Base-by-base conservation (phyloP, 2,888 invertebrate genomes). In the Strigamia crassipes region DNA sequence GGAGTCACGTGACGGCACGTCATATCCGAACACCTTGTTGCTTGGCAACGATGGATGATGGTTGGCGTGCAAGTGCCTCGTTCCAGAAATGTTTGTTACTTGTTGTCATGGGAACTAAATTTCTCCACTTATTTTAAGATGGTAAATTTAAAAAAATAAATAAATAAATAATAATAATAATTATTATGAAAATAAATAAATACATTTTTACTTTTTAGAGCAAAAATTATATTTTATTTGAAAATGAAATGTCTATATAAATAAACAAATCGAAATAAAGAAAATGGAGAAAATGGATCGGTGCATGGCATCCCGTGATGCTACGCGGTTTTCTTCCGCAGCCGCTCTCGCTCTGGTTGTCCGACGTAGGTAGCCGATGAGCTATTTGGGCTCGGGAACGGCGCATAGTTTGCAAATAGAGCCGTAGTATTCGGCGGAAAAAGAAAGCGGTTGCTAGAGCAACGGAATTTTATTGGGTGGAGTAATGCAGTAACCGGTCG, bases 1-100 rank as follows among this genome's bases (percentile, higher is more conserved):
- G 10, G 6, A 46, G 61, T 61, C 61, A 61, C 61, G 61, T 61
- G 61, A 61, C 23, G 23, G 15, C 9, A 61, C 61, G 61, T 61
- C 61, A 61, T n/a, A 61, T 61, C 61, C 61, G 61, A 61, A 61
- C 61, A 61, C 61, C 61, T 61, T 61, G 61, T 61, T 61, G 61
- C 61, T 18, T 21, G 23, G 61, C 61, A 61, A 61, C 61, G 61
- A 21, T 61, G 61, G 61, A 61, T 61, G 61, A 61, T 61, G 21
- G 61, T 61, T 61, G 61, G 61, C 61, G 61, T 61, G 61, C 61
- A 61, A 61, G 61, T 23, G 61, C 61, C 61, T 61, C 61, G 61
- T 61, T 61, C 61, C 61, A 21, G 61, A 61, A 61, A 61, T 61
- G 61, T 61, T 61, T 61, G 61, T 61, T 61, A 61, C 61, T 23